Base-by-base conservation (phyloP, 2,113 vertebrate genomes). In the Tretioscincus oriximinensis region DNA sequence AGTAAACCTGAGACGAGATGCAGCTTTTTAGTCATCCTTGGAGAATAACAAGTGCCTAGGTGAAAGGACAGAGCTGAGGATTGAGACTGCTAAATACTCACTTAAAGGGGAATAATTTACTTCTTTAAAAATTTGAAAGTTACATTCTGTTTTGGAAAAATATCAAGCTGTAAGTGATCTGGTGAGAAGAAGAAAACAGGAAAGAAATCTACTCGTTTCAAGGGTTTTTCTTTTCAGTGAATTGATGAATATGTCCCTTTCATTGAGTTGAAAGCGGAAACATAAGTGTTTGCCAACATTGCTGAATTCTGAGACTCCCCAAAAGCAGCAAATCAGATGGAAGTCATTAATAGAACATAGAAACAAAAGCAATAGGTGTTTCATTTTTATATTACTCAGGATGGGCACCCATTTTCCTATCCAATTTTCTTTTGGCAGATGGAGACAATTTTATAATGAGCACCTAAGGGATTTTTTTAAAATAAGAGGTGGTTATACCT, bases 291-390 rank as follows among this genome's bases (percentile, higher is more conserved):
- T 78, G 70, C 47, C 8, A 65, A 78, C 63, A 22, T 81, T 76
- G 4, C 54, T 84, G 49, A 24, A 8, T 26, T 82, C 79, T 87
- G 81, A 2, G 14, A 16, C 28, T 49, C 35, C 61, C 35, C 10
- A 76, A 84, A 76, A 84, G 28, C 26, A 65, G n/a, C 73, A 79
- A 88, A 77, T 81, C 74, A 74, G 1, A 58, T 88, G 86, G 65
- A 78, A 83, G 72, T 69, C 16, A 77, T 84, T 84, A 81, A 75
- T 26, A 49, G 0, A 72, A 78, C 73, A 77, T 84, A 24, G 49
- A 88, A 93, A 85, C 26, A 84, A 87, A 83, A 63, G 7, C 5
- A 72, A 66, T 74, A 84, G 78, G 49, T 80, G 45, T 81, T 91
- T 66, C 61, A 75, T 80, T 86, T 88, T 28, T 88, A 74, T 14